A percentile compares a stretch with the other conserved stretches of the same genome.
phyloP scores from a whole-genome alignment of 2,113 vertebrate species.

The Hystrix cristata region DNA sequence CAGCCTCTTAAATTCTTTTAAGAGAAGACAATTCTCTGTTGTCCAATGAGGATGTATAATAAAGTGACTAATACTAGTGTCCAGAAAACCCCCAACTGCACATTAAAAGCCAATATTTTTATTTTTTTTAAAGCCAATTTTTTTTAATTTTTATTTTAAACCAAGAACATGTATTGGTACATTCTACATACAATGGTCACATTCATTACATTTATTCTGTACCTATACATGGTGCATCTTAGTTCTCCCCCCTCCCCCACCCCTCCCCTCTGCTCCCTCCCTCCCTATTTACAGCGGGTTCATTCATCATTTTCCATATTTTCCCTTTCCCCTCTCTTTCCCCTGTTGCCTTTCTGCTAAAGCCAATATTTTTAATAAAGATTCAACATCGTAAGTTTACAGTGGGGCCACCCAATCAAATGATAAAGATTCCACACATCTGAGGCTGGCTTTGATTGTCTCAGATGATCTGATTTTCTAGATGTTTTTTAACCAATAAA shows the following conservation, averaged over 20 bases:
- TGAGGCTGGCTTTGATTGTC: not conserved
- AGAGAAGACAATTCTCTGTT: not conserved
- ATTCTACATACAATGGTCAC: too few relatives aligned
- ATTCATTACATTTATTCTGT: too few relatives aligned
- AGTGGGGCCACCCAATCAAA: not conserved
- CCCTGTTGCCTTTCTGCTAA: not conserved
- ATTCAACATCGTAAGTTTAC: conserved; percentile 10
- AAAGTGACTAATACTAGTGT: conserved; percentile 11
- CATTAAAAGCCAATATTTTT: not conserved
- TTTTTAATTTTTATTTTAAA: too few relatives aligned
- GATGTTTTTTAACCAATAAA: not conserved
- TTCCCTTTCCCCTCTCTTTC: too few relatives aligned
- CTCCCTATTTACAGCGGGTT: too few relatives aligned
- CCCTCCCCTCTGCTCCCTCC: too few relatives aligned
- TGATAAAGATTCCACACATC: not conserved
- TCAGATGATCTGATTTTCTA: not conserved
- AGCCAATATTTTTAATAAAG: not conserved
- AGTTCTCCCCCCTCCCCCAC: too few relatives aligned
- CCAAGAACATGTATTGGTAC: too few relatives aligned
- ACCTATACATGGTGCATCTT: too few relatives aligned
- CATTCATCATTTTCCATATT: too few relatives aligned
- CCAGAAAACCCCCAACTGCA: not conserved
- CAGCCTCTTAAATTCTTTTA: not conserved
- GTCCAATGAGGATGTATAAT: not conserved
- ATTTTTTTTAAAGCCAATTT: too few relatives aligned